A percentile compares a stretch with the other conserved stretches of the same genome.
Evolutionary conservation across 2,888 invertebrate species (phyloP).

Genomic region (Tinea pellionella): DNA sequence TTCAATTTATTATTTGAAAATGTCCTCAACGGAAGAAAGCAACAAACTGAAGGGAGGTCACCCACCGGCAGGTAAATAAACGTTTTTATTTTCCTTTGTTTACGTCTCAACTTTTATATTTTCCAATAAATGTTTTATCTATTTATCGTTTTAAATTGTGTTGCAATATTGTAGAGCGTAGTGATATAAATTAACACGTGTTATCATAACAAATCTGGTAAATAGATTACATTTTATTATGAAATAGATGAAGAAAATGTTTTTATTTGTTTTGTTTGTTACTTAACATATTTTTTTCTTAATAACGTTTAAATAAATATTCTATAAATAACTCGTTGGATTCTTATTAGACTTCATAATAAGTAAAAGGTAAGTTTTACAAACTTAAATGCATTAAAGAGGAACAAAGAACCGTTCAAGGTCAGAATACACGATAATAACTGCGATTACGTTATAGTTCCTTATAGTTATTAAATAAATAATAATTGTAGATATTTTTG

Average conservation of each 20-base stretch:
- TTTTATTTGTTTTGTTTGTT: too few species aligned
- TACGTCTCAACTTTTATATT: slow-evolving; percentile 19
- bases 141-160: slow-evolving; percentile 17
- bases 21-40: slow-evolving; percentile 69
- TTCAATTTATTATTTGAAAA: slow-evolving; percentile 19
- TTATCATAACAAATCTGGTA: neutral
- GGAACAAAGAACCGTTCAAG: neutral
- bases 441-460: neutral
- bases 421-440: neutral
- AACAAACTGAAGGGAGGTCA: slow-evolving; percentile 86
- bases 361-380: neutral
- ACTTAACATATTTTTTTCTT: too few species aligned
- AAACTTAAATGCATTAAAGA: neutral
- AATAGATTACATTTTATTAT: neutral
- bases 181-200: neutral
- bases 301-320: too few species aligned
- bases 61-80: slow-evolving; percentile 86
- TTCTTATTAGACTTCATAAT: neutral
- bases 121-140: neutral
- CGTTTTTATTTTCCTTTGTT: slow-evolving; percentile 27
- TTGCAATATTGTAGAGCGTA: neutral
- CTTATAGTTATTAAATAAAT: too few species aligned
- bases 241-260: neutral
- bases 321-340: neutral
- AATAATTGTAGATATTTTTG: too few species aligned